phyloP scores from a whole-genome alignment of 2,113 vertebrate species.

The Nipponia nippon region DNA sequence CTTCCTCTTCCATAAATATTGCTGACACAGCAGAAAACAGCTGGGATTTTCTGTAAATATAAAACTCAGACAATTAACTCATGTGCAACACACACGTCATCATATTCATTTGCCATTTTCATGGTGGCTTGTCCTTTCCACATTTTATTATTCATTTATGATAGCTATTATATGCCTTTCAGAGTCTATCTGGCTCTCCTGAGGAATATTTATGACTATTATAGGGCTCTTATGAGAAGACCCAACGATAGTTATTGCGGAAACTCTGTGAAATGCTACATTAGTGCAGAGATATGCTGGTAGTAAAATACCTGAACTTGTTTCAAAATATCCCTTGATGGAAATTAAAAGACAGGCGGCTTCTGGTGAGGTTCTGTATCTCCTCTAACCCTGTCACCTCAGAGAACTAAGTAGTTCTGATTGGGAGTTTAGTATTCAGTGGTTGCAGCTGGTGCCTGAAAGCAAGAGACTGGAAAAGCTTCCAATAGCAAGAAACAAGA shows the following conservation, averaged over 20 bases:
- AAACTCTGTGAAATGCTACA: slow-evolving; percentile 76
- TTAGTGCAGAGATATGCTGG: slow-evolving; percentile 69
- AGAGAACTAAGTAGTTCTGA: slow-evolving; percentile 53
- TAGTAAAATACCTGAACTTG: slow-evolving; percentile 77
- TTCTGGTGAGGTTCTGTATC: slow-evolving; percentile 51
- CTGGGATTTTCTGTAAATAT: slow-evolving; percentile 74
- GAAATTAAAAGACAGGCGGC: slow-evolving; percentile 65
- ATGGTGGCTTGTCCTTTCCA: slow-evolving; percentile 76
- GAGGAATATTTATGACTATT: slow-evolving; percentile 81
- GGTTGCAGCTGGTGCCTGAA: slow-evolving; percentile 29
- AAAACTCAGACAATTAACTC: slow-evolving; percentile 74
- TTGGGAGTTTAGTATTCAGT: slow-evolving; percentile 33
- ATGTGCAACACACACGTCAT: slow-evolving; percentile 69
- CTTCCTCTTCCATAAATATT: slow-evolving; percentile 38
- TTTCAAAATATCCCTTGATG: slow-evolving; percentile 72
- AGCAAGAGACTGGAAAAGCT: slow-evolving; percentile 27
- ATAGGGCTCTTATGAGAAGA: slow-evolving; percentile 80
- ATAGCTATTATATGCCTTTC: slow-evolving; percentile 79
- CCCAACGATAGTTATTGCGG: slow-evolving; percentile 76
- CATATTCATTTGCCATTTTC: slow-evolving; percentile 80
- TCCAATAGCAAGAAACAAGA: not conserved
- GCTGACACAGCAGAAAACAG: slow-evolving; percentile 54
- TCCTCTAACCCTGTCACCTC: slow-evolving; percentile 47
- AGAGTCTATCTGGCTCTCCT: slow-evolving; percentile 76
- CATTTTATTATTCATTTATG: slow-evolving; percentile 85